These are phyloP conservation scores for Hemichromis elongatus DNA, from an alignment of 2,113 vertebrate species.

Conservation along the genomic window DNA sequence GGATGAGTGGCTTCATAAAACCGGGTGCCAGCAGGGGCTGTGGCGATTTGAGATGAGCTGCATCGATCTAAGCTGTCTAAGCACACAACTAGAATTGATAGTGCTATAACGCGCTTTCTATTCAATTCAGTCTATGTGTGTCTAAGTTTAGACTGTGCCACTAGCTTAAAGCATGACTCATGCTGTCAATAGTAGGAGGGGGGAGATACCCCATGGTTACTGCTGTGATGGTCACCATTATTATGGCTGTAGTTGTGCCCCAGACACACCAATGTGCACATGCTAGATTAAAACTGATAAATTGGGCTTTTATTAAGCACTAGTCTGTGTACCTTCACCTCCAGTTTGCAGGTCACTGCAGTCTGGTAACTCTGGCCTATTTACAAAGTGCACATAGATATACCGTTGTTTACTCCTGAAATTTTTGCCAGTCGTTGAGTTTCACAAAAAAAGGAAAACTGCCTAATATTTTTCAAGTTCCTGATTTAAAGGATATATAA, in stretches of 20 bases:
- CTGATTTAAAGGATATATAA: no score
- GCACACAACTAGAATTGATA: slow-evolving; percentile 47
- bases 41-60: slow-evolving; percentile 47
- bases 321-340: neutral
- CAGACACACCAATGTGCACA: neutral
- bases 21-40: slow-evolving; percentile 45
- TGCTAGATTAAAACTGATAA: neutral
- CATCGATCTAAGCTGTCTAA: slow-evolving; percentile 55
- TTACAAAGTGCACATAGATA: neutral
- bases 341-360: neutral
- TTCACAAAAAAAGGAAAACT: neutral
- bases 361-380: neutral
- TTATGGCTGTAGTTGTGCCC: neutral
- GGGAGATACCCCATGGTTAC: slow-evolving; percentile 19
- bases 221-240: slow-evolving; percentile 28
- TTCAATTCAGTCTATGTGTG: slow-evolving; percentile 26
- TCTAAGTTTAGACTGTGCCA: slow-evolving; percentile 46
- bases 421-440: neutral
- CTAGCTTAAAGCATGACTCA: slow-evolving; percentile 30
- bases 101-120: slow-evolving; percentile 15
- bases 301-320: neutral
- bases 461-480: neutral
- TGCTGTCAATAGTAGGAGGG: slow-evolving; percentile 17
- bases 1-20: slow-evolving; percentile 66
- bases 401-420: neutral